Evolutionary conservation across 30 jellyfish, hydroid and myxozoan genomes (phyloP), one percentile per base, ranked within the genome.

Genomic region (Cassiopea andromeda): DNA sequence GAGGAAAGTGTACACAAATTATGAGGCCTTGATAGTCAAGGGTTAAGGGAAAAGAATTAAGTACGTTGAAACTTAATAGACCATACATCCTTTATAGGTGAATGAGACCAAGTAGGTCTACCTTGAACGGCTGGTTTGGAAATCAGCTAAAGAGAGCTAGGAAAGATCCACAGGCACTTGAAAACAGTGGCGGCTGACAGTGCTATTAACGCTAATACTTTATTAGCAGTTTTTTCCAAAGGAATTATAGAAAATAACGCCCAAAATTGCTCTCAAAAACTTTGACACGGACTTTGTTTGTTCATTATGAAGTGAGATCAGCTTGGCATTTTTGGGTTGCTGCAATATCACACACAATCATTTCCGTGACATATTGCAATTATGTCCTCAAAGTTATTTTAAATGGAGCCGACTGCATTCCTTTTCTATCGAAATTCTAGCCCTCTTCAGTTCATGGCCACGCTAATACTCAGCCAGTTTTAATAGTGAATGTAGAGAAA

Each of bases 51-150:
- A 50, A 80, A 75, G 72, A 77, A 7, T 73, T 44, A 15, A 13
- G 92, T 85, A 15, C 87, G 72, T 68, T 47, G 27, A 46, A 72
- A 47, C 19, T 85, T 71, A 14, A 85, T 47, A 72, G 93, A 85
- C 72, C 44, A 70, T 47, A 73, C 72, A 46, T 1, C 13, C 50
- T 85, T 73, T 69, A 69, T 49, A 49, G 87, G 93, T 54, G 67
- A 48, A 58, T n/a, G 87, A 46, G 71, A 85, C 74, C 17, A 38
- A 14, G 93, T 72, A 50, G 38, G 72, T 57, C 44, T 85, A 75
- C 93, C 93, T 2, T 73, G 93, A 87, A 85, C 58, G 48, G 18
- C 66, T 44, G 93, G n/a, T 72, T 27, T 27, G 38, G 80, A 44
- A 61, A 12, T 64, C 77, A 48, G 80, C 16, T 12, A 10, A 50